A percentile compares a stretch with the other conserved stretches of the same genome.
Evolutionary conservation across 2,113 vertebrate species (phyloP).

Genomic region (Urocolius indicus): DNA sequence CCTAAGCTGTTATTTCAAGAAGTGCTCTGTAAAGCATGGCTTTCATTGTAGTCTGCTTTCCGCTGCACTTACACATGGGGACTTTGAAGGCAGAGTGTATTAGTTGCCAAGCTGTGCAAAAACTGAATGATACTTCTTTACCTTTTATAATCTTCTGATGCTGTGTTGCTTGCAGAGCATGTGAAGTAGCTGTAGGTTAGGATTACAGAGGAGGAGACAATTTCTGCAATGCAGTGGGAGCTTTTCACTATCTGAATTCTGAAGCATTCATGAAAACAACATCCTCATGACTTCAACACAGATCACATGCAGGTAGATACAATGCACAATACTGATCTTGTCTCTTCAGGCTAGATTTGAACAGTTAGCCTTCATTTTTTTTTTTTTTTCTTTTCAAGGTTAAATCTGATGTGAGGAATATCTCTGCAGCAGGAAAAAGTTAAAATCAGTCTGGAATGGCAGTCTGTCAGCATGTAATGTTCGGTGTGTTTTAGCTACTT

Average conservation of each 20-base stretch:
- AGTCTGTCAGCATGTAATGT: conserved; percentile 70
- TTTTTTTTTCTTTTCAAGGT: conserved; percentile 29
- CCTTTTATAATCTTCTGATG: conserved; percentile 61
- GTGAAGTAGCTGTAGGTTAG: conserved; percentile 67
- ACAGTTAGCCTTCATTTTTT: conserved; percentile 62
- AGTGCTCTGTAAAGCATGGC: conserved; percentile 58
- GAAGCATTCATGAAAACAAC: conserved; percentile 78
- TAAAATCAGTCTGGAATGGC: conserved; percentile 75
- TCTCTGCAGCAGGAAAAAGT: conserved; percentile 70
- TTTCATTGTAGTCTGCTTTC: conserved; percentile 41
- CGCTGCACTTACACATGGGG: neutral
- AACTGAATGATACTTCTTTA: conserved; percentile 56
- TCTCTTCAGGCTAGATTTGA: conserved; percentile 71
- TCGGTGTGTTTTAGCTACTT: conserved; percentile 55
- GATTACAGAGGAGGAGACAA: conserved; percentile 69
- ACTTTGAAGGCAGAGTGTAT: conserved; percentile 41
- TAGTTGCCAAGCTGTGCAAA: conserved; percentile 49
- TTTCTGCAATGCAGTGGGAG: conserved; percentile 66
- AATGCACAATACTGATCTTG: conserved; percentile 78
- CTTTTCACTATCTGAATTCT: conserved; percentile 72
- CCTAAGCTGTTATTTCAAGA: conserved; percentile 54
- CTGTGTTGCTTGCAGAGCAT: conserved; percentile 62
- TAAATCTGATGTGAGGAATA: conserved; percentile 60
- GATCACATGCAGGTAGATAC: conserved; percentile 82
- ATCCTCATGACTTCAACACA: conserved; percentile 78